Conservation (phyloP, 2,797 vertebrate genomes). For the Synaphobranchus kaupii region DNA sequence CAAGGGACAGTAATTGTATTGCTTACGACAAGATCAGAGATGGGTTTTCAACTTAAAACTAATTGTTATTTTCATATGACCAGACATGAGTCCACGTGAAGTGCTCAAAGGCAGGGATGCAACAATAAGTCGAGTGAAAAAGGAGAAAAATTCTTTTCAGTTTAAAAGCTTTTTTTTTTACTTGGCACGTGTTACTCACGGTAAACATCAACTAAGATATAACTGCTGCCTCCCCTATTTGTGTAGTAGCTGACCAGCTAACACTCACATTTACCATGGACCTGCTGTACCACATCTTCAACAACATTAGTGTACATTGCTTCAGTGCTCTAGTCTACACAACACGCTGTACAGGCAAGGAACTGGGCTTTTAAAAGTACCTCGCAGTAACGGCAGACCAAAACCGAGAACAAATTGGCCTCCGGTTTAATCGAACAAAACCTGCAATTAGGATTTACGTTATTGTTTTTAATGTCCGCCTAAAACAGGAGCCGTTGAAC, state of each 20-base stretch:
- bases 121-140: background rate
- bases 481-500: background rate
- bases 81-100: background rate
- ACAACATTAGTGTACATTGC: background rate
- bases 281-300: background rate
- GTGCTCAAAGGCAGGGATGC: background rate
- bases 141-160: background rate
- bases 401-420: background rate
- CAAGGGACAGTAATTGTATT: background rate
- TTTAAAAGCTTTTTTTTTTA: background rate
- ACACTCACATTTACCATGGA: background rate
- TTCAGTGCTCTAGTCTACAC: background rate
- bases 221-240: background rate
- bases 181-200: background rate
- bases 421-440: background rate
- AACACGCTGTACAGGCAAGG: background rate
- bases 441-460: background rate
- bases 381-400: background rate
- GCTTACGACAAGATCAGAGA: background rate
- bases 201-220: background rate
- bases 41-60: background rate
- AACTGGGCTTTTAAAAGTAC: background rate
- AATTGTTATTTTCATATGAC: background rate
- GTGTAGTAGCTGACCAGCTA: background rate
- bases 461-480: background rate